These are phyloP conservation scores for Bostrychus sinensis DNA, from an alignment of 2,113 vertebrate genomes.

Conservation along the genomic window DNA sequence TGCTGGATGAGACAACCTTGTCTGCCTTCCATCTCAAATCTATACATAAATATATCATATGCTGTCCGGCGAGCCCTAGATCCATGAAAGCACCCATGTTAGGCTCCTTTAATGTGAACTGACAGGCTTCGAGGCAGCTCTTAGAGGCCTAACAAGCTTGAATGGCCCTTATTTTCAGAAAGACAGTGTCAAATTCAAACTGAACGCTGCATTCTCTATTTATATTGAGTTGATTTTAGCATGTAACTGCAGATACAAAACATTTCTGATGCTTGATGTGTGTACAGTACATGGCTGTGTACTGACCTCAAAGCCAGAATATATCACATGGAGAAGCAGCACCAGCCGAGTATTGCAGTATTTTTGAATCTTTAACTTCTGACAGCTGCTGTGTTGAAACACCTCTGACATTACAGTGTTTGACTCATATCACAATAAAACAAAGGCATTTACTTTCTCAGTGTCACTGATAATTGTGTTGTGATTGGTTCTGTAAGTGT, in stretches of 20 bases:
- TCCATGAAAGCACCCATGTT: slow-evolving; percentile 57
- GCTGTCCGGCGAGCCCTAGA: slow-evolving; percentile 50
- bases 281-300: not conserved
- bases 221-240: slow-evolving; percentile 37
- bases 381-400: not conserved
- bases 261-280: not conserved
- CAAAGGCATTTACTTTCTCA: not conserved
- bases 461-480: not conserved
- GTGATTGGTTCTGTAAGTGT: not conserved
- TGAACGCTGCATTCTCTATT: slow-evolving; percentile 28
- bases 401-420: not conserved
- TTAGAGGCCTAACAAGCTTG: slow-evolving; percentile 51
- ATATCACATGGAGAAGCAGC: not conserved
- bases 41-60: slow-evolving; percentile 67
- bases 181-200: slow-evolving; percentile 25
- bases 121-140: slow-evolving; percentile 64
- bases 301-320: slow-evolving; percentile 9
- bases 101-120: slow-evolving; percentile 66
- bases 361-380: too few species aligned
- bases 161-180: slow-evolving; percentile 48
- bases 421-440: not conserved
- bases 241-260: slow-evolving; percentile 14
- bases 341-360: not conserved
- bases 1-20: slow-evolving; percentile 43
- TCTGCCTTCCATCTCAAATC: slow-evolving; percentile 56